These are phyloP conservation scores for Tipula vernalis DNA, from an alignment of 2,888 invertebrate genomes.

Conservation along the genomic window DNA sequence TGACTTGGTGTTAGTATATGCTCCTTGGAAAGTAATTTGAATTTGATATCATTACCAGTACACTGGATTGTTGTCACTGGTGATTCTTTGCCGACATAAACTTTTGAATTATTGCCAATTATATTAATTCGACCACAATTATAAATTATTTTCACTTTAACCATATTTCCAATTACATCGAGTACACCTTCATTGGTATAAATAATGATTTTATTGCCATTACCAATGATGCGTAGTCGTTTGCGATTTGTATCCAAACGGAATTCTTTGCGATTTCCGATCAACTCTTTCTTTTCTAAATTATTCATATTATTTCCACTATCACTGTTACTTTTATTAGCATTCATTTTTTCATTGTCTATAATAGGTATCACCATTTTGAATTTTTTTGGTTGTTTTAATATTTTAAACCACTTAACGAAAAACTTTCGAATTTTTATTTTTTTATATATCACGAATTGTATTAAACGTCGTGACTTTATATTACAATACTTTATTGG, in stretches of 20 bases:
- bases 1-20: not conserved
- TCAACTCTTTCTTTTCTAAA: conserved; percentile 21
- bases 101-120: conserved; percentile 32
- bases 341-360: conserved; percentile 8
- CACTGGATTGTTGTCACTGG: conserved; percentile 28
- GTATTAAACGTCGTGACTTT: not conserved
- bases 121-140: conserved; percentile 29
- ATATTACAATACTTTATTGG: not conserved
- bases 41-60: conserved; percentile 27
- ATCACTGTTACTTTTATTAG: not conserved
- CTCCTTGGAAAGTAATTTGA: not conserved
- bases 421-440: not conserved
- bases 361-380: conserved; percentile 17
- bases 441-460: not conserved
- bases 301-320: not conserved
- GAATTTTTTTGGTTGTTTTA: not conserved
- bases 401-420: not conserved
- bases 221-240: conserved; percentile 30
- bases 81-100: conserved; percentile 30
- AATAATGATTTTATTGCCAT: conserved; percentile 31
- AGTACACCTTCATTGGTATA: conserved; percentile 26
- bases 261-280: conserved; percentile 32
- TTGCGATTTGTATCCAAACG: conserved; percentile 27
- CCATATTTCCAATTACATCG: conserved; percentile 30
- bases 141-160: conserved; percentile 27